Conservation (phyloP, 2,113 vertebrate genomes). For the Psittacula cyanocephala region DNA sequence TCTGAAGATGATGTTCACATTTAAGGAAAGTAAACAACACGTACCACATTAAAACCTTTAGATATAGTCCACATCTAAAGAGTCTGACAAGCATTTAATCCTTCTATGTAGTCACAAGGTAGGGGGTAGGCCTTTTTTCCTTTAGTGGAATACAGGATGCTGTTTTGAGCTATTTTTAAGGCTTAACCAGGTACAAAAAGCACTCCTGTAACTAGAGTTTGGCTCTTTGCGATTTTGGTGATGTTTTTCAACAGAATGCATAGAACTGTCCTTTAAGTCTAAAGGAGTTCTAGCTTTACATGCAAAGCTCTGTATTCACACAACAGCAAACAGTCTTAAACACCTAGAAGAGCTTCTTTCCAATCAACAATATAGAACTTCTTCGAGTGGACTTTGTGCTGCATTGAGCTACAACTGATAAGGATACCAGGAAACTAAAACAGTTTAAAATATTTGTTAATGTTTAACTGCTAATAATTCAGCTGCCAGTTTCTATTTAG, state of each 20-base stretch:
- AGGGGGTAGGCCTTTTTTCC: not conserved
- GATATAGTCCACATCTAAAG: not conserved
- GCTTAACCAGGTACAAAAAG: not conserved
- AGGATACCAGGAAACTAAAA: not conserved
- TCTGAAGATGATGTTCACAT: not conserved
- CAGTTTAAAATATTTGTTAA: not conserved
- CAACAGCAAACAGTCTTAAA: not conserved
- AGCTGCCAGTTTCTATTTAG: not conserved
- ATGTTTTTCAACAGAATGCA: not conserved
- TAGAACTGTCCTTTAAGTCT: not conserved
- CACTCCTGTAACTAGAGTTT: not conserved
- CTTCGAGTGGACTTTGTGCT: conserved; percentile 18
- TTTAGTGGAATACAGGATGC: too few species aligned
- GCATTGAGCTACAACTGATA: not conserved
- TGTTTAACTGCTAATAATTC: conserved; percentile 17
- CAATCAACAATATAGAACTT: not conserved
- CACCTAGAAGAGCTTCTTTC: not conserved
- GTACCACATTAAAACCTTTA: not conserved
- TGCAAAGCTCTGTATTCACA: not conserved
- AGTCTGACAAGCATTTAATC: not conserved
- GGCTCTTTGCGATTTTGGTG: not conserved
- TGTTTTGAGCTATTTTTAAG: not conserved
- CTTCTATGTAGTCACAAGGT: not conserved
- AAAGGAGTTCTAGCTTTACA: not conserved
- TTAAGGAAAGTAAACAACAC: not conserved